Percentiles rank a stretch among this genome's conserved stretches.
Conservation (phyloP, 2,797 vertebrate genomes). For the Mastacembelus armatus region DNA sequence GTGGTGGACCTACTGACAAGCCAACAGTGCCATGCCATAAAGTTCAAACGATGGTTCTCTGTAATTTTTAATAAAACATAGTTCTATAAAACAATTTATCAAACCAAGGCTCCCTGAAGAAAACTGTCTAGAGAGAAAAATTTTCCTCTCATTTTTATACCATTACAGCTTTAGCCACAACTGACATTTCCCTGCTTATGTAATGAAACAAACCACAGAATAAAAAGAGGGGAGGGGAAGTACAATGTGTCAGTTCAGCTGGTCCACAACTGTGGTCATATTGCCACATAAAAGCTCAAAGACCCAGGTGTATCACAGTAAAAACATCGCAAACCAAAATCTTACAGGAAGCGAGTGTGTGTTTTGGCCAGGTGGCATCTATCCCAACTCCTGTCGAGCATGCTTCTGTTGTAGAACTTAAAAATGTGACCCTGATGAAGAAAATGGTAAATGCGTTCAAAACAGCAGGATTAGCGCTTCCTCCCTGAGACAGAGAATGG, state of each 20-base stretch:
- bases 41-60: too few relatives aligned
- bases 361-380: constrained; percentile 62
- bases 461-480: constrained; percentile 52
- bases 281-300: constrained; percentile 59
- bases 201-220: constrained; percentile 58
- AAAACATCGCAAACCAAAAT: constrained; percentile 61
- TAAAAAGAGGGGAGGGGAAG: constrained; percentile 42
- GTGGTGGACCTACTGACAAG: neutral
- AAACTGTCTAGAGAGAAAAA: constrained; percentile 11
- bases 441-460: constrained; percentile 56
- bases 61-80: neutral
- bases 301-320: constrained; percentile 66
- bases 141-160: constrained; percentile 49
- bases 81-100: constrained; percentile 21
- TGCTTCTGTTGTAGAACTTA: constrained; percentile 57
- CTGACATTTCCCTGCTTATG: constrained; percentile 60
- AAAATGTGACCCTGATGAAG: constrained; percentile 51
- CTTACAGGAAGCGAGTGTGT: constrained; percentile 56
- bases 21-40: neutral
- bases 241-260: constrained; percentile 54
- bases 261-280: constrained; percentile 48
- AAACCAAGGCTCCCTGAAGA: constrained; percentile 17
- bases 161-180: constrained; percentile 48
- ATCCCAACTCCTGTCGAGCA: constrained; percentile 70
- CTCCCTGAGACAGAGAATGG: constrained; percentile 42